Percentiles rank a stretch among this genome's conserved stretches.
phyloP scores from a whole-genome alignment of 2,888 invertebrate species.

The Synanthedon andrenaeformis region DNA sequence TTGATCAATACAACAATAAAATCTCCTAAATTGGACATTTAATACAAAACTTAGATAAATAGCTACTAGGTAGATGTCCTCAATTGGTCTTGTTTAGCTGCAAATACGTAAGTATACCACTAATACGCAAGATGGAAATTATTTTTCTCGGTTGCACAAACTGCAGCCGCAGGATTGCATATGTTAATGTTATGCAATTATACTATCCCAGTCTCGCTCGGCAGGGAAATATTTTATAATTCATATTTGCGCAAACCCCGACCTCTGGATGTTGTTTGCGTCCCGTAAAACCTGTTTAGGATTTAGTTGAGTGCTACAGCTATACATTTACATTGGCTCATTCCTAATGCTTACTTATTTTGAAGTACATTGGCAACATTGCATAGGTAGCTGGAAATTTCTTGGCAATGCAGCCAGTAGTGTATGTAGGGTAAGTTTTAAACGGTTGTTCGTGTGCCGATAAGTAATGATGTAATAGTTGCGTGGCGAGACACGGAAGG shows the following conservation, averaged over 20 bases:
- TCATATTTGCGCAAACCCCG: slow-evolving; percentile 52
- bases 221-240: slow-evolving; percentile 45
- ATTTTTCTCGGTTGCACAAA: background rate
- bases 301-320: slow-evolving; percentile 14
- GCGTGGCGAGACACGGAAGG: slow-evolving; percentile 60
- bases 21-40: too few species aligned
- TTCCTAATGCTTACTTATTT: background rate
- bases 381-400: background rate
- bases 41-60: too few species aligned
- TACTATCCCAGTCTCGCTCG: slow-evolving; percentile 15
- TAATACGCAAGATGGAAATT: too few species aligned
- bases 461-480: slow-evolving; percentile 40
- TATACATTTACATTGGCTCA: background rate
- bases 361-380: background rate
- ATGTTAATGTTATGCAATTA: slow-evolving; percentile 12
- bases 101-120: too few species aligned
- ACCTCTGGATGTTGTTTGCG: slow-evolving; percentile 42
- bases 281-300: slow-evolving; percentile 54
- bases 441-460: background rate
- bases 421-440: background rate
- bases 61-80: too few species aligned
- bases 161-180: slow-evolving; percentile 7
- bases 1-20: too few species aligned
- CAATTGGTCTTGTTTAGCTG: too few species aligned
- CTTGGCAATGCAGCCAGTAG: background rate